Evolutionary conservation across 2,888 invertebrate species (phyloP), one percentile per base, ranked within the genome.

Genomic region (Drosophila demipolita): DNA sequence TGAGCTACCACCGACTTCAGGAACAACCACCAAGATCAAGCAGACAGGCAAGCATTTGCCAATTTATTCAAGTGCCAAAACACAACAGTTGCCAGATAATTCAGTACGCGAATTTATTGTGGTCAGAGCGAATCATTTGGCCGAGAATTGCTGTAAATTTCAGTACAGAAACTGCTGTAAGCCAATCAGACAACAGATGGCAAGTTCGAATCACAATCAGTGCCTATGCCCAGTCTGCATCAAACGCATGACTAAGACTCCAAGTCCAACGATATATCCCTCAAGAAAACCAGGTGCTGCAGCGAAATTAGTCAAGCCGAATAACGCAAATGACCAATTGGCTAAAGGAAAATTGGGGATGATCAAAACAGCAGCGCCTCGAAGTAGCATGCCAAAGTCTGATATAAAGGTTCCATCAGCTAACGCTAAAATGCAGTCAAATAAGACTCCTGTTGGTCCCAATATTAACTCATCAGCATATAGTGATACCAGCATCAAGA

Each of bases 181-280:
- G 2, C 55, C 55, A 32, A 57, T 11, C n/a, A 32, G n/a, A 29
- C 40, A 12, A 20, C 40, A 40, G 40, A 15, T n/a, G 29, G 29
- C 11, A 9, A 40, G 15, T 1, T 8, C 15, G 9, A 29, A 55
- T 29, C 15, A 12, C 3, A 29, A 29, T 5, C 2, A 11, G 1
- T 57, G 57, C 20, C 29, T 32, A 20, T 57, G 57, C 40, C 40
- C 40, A 15, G 29, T 3, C 20, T 42, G 54, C n/a, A 38, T 23
- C 7, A 55, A 36, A 55, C 1, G 0, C 4, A 55, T 23, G 2
- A 11, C 26, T 12, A 35, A 7, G 7, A 11, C 12, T 3, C 1
- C 54, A 35, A 36, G 17, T 3, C 26, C 26, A 3, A 2, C n/a
- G 12, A 52, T 7, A 7, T n/a, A 11, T 33, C 15, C 8, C 1